Base-by-base conservation (phyloP, 2,797 vertebrate genomes). In the Typhlichthys subterraneus region DNA sequence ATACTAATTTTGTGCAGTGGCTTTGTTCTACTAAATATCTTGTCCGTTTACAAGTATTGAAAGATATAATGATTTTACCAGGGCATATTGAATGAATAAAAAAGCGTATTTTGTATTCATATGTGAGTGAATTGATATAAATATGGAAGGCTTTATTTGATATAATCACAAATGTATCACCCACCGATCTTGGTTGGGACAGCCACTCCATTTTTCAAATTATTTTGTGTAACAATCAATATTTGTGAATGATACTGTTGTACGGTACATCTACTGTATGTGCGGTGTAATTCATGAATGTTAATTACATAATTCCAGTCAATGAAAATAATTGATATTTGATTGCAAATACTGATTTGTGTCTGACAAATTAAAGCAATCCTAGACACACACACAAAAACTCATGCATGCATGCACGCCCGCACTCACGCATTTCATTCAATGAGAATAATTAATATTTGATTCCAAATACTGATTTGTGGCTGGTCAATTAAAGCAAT, bases 91-190 rank as follows among this genome's bases (percentile, higher is more conserved):
- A 70, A 79, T 63, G 72, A 78, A 76, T 82, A 71, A 50, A 72
- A 67, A 75, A 38, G 8, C 54, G 70, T 66, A 33, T 46, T 70
- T 79, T 76, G 14, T 83, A 67, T 81, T 81, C 63, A 64, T 69
- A 79, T 53, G 75, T 73, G 76, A 74, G 75, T 59, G 72, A 69
- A 76, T 61, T 65, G 52, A 63, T 64, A 79, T 64, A 79, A 85
- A 85, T 76, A 55, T 68, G 45, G 58, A 53, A 79, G 53, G 14
- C 63, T 61, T 52, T 57, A 70, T 65, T 38, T 38, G 8, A 38
- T 38, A 9, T 6, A 38, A 38, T 38, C 33, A 38, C 55, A 29
- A 47, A 77, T 57, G 64, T 62, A 74, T 65, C 11, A 65, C 54
- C 59, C 61, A 69, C 54, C 59, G 59, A 69, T 62, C 59, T 65